Evolutionary conservation across 2,113 vertebrate species (phyloP), one percentile per base, ranked within the genome.

Genomic region (Casuarius casuarius): DNA sequence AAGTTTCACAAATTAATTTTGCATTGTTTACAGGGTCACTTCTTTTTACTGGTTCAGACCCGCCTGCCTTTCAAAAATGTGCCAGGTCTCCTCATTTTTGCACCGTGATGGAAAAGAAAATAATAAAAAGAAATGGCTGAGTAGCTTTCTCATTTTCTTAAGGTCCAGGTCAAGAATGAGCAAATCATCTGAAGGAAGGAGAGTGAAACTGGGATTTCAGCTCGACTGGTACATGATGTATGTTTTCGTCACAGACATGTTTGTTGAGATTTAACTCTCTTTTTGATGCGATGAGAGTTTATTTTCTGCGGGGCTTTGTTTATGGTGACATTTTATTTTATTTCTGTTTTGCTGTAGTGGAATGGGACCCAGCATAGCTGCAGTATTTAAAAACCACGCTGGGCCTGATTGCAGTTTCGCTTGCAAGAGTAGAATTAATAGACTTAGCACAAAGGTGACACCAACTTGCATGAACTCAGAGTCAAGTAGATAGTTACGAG

Each of bases 331-430:
- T 75, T 75, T 66, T 84, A 61, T 85, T 78, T 87, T n/a, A 15
- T 74, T 85, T 88, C 74, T 67, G 10, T 67, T 93, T 81, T 46
- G 81, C 70, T 76, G 71, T 61, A 87, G 89, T 23, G 73, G 76
- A 81, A 81, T 1, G 38, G 78, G 70, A 94, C 71, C 71, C 7
- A 66, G 66, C 11, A 18, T 77, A 82, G 84, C 84, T 89, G 89
- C 62, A 80, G 54, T 11, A 0, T 67, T 94, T 87, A 87, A 93
- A 80, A 95, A 68, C 63, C 25, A 3, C 87, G 4, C 13, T 18
- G 70, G 66, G 65, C 66, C 25, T 10, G 73, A 87, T 49, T 92
- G 92, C 71, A 59, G 65, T 95, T 92, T 84, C 9, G 13, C 68
- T 84, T 1, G 49, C 40, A 70, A 70, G 84, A 49, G 49, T 11